These are phyloP conservation scores for Caenorhabditis auriculariae DNA, from an alignment of 2,888 invertebrate genomes.

Conservation along the genomic window DNA sequence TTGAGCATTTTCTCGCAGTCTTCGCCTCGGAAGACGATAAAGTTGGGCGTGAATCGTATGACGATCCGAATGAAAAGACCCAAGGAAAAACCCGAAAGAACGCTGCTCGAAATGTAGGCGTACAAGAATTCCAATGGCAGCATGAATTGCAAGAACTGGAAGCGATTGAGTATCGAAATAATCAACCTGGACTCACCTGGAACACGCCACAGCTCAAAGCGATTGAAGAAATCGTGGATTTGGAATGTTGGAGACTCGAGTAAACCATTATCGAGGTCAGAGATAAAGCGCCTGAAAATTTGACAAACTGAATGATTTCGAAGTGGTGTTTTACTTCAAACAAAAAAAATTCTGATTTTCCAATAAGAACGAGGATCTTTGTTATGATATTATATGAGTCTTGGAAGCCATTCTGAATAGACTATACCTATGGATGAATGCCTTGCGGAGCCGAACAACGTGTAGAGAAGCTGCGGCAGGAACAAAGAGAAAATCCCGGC, in stretches of 20 bases:
- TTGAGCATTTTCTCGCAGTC: slow-evolving; percentile 17
- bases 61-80: slow-evolving; percentile 35
- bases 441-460: slow-evolving; percentile 32
- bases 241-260: slow-evolving; percentile 1
- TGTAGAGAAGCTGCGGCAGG: slow-evolving; percentile 36
- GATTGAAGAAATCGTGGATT: slow-evolving; percentile 1
- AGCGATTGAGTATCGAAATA: too few relatives aligned
- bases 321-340: neutral
- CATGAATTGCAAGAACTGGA: slow-evolving; percentile 28
- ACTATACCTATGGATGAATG: slow-evolving; percentile 32
- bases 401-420: neutral
- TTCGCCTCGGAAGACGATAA: slow-evolving; percentile 24
- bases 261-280: slow-evolving; percentile 5
- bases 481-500: slow-evolving; percentile 28
- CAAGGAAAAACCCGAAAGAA: slow-evolving; percentile 29
- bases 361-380: too few relatives aligned
- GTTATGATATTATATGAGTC: too few relatives aligned
- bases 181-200: slow-evolving; percentile 9
- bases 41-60: slow-evolving; percentile 21
- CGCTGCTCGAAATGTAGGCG: slow-evolving; percentile 28
- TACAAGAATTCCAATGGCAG: slow-evolving; percentile 35
- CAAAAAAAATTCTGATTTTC: neutral
- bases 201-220: slow-evolving; percentile 3
- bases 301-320: neutral
- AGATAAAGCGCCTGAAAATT: slow-evolving; percentile 8